Evolutionary conservation across 2,888 invertebrate species (phyloP), one percentile per base, ranked within the genome.

Genomic region (Epistrophella euchroma): DNA sequence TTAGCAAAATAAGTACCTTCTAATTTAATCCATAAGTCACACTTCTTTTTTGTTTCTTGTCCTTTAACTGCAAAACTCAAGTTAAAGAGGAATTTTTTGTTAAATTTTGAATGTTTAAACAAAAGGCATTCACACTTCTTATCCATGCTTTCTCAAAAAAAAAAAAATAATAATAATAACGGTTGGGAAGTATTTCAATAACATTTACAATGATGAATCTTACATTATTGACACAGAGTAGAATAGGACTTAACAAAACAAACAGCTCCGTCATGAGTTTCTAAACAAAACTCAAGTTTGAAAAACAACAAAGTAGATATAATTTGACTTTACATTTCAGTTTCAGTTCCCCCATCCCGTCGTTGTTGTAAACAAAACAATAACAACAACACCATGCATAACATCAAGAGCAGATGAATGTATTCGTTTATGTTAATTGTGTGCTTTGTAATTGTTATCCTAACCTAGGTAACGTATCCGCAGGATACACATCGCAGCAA

Each of bases 371-470:
- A 66, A 47, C 66, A 66, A 64, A 32, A 47, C 64, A 64, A 64
- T 17, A 79, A 80, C 70, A 84, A 56, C 55, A 66, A 52, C 22
- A 25, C 6, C 15, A 37, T 3, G 2, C 43, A 75, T 64, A 79
- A 64, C 73, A 28, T 43, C 47, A 76, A 32, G 28, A 77, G n/a
- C 62, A 43, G 25, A 50, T 22, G 50, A 76, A 77, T 81, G 81
- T 77, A 86, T 86, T 70, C 77, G 81, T 81, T 86, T 86, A 86
- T 81, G 85, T 76, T 86, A 86, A 86, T 81, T 86, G 81, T 86
- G 73, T 86, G 73, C 77, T 81, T 70, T 86, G 85, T 81, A 81
- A 86, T 86, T 86, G 85, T 86, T 81, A 85, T 80, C 81, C 81
- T 73, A 58, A 74, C 85, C 80, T 73, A 77, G 76, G 85, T 81